These are phyloP conservation scores for Aspiorhynchus laticeps DNA, from an alignment of 2,113 vertebrate species.

Conservation along the genomic window DNA sequence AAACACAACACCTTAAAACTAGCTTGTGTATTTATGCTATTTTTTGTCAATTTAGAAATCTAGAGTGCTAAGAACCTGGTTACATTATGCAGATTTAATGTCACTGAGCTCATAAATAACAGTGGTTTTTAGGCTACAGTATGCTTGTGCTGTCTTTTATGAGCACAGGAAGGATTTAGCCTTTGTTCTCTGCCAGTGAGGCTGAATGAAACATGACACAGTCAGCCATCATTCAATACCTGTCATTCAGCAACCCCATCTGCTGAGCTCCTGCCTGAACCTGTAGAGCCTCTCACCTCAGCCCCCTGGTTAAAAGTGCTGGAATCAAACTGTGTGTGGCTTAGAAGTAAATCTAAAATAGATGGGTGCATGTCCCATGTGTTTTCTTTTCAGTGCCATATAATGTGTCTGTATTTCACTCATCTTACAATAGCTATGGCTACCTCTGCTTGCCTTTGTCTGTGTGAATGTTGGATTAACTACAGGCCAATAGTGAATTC, in stretches of 20 bases:
- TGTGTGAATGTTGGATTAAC: conserved; percentile 1
- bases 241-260: conserved; percentile 27
- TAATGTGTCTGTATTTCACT: background rate
- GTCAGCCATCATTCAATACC: conserved; percentile 31
- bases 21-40: background rate
- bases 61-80: background rate
- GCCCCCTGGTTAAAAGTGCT: background rate
- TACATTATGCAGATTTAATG: background rate
- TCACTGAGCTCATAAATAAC: background rate
- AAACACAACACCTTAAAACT: background rate
- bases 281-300: conserved; percentile 19
- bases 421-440: background rate
- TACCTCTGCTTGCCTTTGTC: background rate
- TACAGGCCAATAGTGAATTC: background rate
- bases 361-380: too few relatives aligned
- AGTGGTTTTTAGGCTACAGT: conserved; percentile 7
- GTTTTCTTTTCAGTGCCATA: background rate
- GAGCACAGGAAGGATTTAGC: conserved; percentile 3
- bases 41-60: background rate
- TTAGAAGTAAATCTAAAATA: background rate
- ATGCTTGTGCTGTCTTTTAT: conserved; percentile 7
- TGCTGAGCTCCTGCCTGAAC: conserved; percentile 26
- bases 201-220: conserved; percentile 39
- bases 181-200: conserved; percentile 25
- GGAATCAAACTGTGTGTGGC: background rate